Evolutionary conservation across 2,888 invertebrate species (phyloP), one percentile per base, ranked within the genome.

Genomic region (Brenthis daphne): DNA sequence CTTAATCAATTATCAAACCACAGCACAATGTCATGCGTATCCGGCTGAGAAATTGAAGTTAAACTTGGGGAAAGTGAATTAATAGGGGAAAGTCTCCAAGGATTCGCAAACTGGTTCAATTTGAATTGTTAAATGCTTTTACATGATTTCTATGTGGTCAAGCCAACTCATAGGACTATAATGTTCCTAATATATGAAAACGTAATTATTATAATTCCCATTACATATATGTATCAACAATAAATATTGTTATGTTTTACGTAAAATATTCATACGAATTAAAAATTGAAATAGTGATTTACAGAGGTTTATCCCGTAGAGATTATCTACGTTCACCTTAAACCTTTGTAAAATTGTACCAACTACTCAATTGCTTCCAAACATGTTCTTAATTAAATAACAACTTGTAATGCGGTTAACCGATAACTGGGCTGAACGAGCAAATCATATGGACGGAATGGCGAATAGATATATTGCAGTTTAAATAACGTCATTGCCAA

Each of bases 21-120:
- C 65, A 74, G 60, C 74, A 74, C 74, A 77, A 73, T 77, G 74
- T 74, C 75, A 77, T 74, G 73, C 77, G 77, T 78, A 80, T 81
- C 75, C 76, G 69, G 70, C 72, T 72, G 73, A 73, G 74, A 75
- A 78, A 77, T 76, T 77, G 73, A 73, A 74, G 77, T 79, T 81
- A 77, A 84, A 80, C 80, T 77, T 77, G 80, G 77, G 76, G 89
- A 91, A 89, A 90, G 90, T 88, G 89, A 90, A 88, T 90, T 88
- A 87, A 89, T 86, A 82, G 83, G 88, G 85, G 90, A 91, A 91
- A 90, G 90, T 88, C 81, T 86, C 83, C 69, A 86, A 88, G 90
- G 90, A 90, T 85, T 89, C 82, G 82, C 83, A 79, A 84, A 82
- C 73, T 80, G 80, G 77, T 81, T 84, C 84, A 82, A 82, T 80